Base-by-base conservation (phyloP, 2,113 vertebrate genomes). In the Pterocles burchelli region DNA sequence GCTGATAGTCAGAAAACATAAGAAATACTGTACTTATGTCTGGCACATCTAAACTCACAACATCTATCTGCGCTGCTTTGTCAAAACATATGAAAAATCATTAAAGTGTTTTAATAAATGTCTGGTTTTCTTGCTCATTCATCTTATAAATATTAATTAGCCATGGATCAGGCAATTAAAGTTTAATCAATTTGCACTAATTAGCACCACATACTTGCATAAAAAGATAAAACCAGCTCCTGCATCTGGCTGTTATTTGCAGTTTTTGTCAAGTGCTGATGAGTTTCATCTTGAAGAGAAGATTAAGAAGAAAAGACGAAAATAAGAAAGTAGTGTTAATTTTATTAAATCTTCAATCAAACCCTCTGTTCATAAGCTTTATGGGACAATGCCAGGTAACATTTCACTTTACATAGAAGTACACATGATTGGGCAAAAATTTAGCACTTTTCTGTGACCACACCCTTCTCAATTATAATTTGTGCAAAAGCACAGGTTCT, bases 111-210 rank as follows among this genome's bases (percentile, higher is more conserved):
- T 98, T 98, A 98, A 98, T 98, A 98, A 98, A 98, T 98, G 98
- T 98, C 98, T 98, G 97, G 97, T 98, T 98, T 98, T 98, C 97
- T 96, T 98, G 94, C 97, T 98, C 98, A 98, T 98, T 98, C 98
- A 98, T 98, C 98, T 98, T 98, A 98, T 98, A 98, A 98, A 98
- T 98, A 98, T 98, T 98, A 98, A 98, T 98, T 98, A 98, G 98
- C 98, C 97, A 98, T 98, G 97, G 98, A 98, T 98, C 98, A 98
- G 98, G 98, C 98, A 98, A 98, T 98, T 98, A 98, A 98, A 98
- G 98, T 98, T 98, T 98, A 98, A 98, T 98, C 98, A 98, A 98
- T 98, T 98, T 98, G 98, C 98, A 98, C 98, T 98, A 98, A 98
- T 98, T 98, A 98, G 98, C 98, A 98, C 98, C 98, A 98, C 98